Evolutionary conservation across 2,113 vertebrate species (phyloP).

Genomic region (Microcebus jonahi): DNA sequence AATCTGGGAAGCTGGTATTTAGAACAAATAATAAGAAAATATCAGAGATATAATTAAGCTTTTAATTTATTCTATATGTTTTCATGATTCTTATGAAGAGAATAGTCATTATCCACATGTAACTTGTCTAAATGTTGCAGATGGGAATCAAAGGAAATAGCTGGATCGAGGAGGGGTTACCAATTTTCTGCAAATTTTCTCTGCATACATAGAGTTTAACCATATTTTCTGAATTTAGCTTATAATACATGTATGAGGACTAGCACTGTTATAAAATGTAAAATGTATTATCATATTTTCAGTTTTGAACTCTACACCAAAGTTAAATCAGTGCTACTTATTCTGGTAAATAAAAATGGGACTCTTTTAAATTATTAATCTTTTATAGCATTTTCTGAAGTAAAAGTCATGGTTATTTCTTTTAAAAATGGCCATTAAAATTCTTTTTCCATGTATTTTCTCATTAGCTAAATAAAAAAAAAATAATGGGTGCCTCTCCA

Average conservation of each 20-base stretch:
- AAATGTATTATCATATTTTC: not conserved
- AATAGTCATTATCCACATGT: not conserved
- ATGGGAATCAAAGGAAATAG: not conserved
- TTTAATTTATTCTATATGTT: not conserved
- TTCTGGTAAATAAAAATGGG: slow-evolving; percentile 23
- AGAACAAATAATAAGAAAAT: not conserved
- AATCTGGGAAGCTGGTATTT: not conserved
- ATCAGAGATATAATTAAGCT: not conserved
- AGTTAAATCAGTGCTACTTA: slow-evolving; percentile 28
- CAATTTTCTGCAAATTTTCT: not conserved
- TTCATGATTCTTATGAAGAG: not conserved
- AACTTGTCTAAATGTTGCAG: not conserved
- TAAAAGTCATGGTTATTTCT: slow-evolving; percentile 21
- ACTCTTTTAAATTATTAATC: slow-evolving; percentile 34
- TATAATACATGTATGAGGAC: not conserved
- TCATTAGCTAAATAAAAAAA: slow-evolving; percentile 61
- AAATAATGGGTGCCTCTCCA: not conserved
- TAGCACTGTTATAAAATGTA: not conserved
- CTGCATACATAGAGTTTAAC: not conserved
- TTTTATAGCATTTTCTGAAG: slow-evolving; percentile 42
- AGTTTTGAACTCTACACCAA: not conserved
- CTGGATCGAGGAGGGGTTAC: not conserved
- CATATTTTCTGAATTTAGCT: not conserved
- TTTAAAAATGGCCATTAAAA: not conserved
- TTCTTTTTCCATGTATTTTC: slow-evolving; percentile 4